A percentile compares a stretch with the other conserved stretches of the same genome.
Evolutionary conservation across 2,797 vertebrate genomes (phyloP).

Genomic region (Eidolon dupreanum): DNA sequence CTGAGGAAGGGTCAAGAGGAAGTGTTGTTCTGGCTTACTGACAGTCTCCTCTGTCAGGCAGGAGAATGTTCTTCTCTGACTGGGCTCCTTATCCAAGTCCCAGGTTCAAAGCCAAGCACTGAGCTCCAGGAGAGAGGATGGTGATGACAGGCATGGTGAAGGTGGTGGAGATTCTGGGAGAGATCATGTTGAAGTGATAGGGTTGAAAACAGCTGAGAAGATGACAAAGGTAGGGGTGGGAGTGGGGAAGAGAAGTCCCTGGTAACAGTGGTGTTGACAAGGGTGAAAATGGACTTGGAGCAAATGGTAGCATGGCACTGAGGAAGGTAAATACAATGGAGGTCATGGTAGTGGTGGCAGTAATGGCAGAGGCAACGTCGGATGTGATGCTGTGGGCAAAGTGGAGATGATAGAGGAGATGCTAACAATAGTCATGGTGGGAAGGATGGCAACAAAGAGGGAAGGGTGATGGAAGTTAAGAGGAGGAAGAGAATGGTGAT

Average conservation of each 20-base stretch:
- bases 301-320: rapidly evolving
- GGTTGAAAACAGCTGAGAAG: background rate
- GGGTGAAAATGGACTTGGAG: background rate
- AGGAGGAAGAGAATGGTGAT: background rate
- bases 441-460: background rate
- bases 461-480: background rate
- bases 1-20: conserved; percentile 12
- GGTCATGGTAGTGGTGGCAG: background rate
- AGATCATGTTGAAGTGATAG: background rate
- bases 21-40: background rate
- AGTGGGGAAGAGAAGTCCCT: background rate
- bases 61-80: background rate
- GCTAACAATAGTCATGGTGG: background rate
- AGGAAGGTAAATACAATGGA: rapidly evolving
- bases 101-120: background rate
- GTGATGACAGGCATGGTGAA: background rate
- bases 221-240: background rate
- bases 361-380: background rate
- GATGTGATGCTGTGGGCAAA: background rate
- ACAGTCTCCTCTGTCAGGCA: background rate
- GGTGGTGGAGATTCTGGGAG: background rate
- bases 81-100: background rate
- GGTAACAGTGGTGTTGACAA: rapidly evolving
- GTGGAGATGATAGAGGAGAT: background rate
- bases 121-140: background rate